Evolutionary conservation across 2,797 vertebrate genomes (phyloP).

Genomic region (Babyrousa celebensis): DNA sequence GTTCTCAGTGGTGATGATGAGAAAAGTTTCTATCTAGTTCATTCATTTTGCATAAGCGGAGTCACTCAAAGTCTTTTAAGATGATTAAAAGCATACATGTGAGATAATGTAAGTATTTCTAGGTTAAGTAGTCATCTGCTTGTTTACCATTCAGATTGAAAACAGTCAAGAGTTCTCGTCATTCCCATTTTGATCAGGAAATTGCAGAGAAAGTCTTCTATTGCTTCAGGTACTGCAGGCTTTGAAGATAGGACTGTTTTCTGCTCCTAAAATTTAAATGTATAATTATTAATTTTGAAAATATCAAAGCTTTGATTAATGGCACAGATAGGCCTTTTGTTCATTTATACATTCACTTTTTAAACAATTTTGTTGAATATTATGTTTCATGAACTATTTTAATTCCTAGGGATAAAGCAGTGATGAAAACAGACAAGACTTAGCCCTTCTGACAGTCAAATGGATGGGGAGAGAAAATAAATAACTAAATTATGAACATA

Average conservation of each 20-base stretch:
- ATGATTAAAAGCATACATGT: not conserved
- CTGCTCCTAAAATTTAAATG: slow-evolving; percentile 89
- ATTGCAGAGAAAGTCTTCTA: slow-evolving; percentile 95
- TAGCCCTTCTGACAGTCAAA: not conserved
- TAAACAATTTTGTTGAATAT: not conserved
- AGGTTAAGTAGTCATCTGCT: not conserved
- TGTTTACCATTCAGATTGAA: slow-evolving; percentile 96
- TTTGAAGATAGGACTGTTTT: slow-evolving; percentile 82
- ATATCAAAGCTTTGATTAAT: slow-evolving; percentile 19
- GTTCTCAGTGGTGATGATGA: not conserved
- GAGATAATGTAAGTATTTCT: slow-evolving; percentile 39
- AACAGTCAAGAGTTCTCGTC: slow-evolving; percentile 95
- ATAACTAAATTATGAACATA: slow-evolving; percentile 34
- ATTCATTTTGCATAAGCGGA: not conserved
- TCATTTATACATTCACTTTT: slow-evolving; percentile 48
- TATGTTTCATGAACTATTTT: not conserved
- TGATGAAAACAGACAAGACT: slow-evolving; percentile 38
- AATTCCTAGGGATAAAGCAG: slow-evolving; percentile 27
- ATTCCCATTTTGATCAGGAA: slow-evolving; percentile 95
- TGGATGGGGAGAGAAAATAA: not conserved
- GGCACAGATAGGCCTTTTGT: not conserved
- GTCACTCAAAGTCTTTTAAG: not conserved
- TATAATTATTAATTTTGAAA: slow-evolving; percentile 71
- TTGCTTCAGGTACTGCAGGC: slow-evolving; percentile 88
- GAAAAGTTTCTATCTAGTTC: not conserved